Base-by-base conservation (phyloP, 2,888 invertebrate genomes). In the Phragmatobia fuliginosa region DNA sequence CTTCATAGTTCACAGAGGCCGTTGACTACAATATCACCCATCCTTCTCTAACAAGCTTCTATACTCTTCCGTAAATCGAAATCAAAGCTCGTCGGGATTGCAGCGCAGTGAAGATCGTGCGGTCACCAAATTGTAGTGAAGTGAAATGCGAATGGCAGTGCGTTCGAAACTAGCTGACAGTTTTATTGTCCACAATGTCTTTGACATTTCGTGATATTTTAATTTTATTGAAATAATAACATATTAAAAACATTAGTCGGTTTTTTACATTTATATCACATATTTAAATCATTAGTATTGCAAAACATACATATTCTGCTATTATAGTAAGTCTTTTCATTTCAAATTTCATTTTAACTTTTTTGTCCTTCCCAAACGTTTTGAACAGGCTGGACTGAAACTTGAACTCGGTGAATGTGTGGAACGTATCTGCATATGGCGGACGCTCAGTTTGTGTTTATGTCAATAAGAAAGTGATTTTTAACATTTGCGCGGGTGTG, bases 401-500 rank as follows among this genome's bases (percentile, higher is more conserved):
- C 72, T 67, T 77, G 70, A 75, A 73, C 69, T 78, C 77, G 75
- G 74, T 66, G 85, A 86, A 90, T 88, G 88, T 91, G 86, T 88
- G 80, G 92, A 94, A 94, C 94, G 93, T 89, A 88, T 87, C 91
- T 94, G 94, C 94, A 94, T 94, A 94, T 95, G 95, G 95, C 95
- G 93, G 93, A 94, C 91, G 92, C 91, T 92, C 92, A 92, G 94
- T 95, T 94, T 95, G 94, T 95, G 95, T 95, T 95, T 95, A 95
- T 95, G 94, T 95, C 95, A 95, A 95, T 95, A 95, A 91, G 90
- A 90, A 91, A 91, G 93, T 93, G 93, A 94, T 93, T 94, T 93
- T 90, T 90, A 90, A 86, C 88, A 91, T 93, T 94, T 94, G 90
- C 94, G 94, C 94, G 94, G 94, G 94, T 94, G 94, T 94, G 92